Percentiles rank a stretch among this genome's conserved stretches.
Conservation (phyloP, 2,797 vertebrate species). For the Microctenopoma lineatum region DNA sequence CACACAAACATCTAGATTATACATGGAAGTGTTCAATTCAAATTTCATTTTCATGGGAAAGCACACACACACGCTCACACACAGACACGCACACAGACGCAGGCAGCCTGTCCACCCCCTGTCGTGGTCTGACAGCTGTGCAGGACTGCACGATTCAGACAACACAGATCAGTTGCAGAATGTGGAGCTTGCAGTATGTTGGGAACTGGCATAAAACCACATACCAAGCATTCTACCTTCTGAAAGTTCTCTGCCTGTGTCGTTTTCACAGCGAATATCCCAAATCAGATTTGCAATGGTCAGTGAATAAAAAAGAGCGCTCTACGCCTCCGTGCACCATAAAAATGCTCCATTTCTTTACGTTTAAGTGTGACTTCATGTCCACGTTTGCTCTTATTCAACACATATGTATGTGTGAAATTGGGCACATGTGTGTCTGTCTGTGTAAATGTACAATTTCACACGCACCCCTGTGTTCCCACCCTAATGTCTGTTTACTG, state of each 20-base stretch:
- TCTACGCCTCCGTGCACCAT: not conserved
- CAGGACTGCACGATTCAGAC: conserved; percentile 78
- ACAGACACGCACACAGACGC: conserved; percentile 47
- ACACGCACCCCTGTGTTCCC: conserved; percentile 1
- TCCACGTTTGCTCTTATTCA: conserved; percentile 46
- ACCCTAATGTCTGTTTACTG: conserved; percentile 50
- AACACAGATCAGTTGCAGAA: conserved; percentile 84
- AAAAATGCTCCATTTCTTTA: not conserved
- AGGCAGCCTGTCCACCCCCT: conserved; percentile 60
- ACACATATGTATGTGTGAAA: conserved; percentile 32
- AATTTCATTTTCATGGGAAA: conserved; percentile 47
- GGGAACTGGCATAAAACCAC: conserved; percentile 78
- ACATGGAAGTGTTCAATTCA: conserved; percentile 62
- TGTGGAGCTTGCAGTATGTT: conserved; percentile 79
- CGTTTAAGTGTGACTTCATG: conserved; percentile 31
- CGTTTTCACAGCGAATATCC: conserved; percentile 53
- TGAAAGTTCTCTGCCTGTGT: conserved; percentile 64
- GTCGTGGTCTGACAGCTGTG: conserved; percentile 81
- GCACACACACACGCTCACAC: conserved; percentile 49
- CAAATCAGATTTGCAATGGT: conserved; percentile 47
- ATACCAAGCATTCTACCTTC: conserved; percentile 77
- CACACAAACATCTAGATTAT: conserved; percentile 58
- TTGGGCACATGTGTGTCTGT: conserved; percentile 16
- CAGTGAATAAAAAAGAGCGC: not conserved
- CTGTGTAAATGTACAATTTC: conserved; percentile 24